Evolutionary conservation across 1,140 invertebrate genomes (phyloP).

Genomic region (Pygmarrhopalites habei): DNA sequence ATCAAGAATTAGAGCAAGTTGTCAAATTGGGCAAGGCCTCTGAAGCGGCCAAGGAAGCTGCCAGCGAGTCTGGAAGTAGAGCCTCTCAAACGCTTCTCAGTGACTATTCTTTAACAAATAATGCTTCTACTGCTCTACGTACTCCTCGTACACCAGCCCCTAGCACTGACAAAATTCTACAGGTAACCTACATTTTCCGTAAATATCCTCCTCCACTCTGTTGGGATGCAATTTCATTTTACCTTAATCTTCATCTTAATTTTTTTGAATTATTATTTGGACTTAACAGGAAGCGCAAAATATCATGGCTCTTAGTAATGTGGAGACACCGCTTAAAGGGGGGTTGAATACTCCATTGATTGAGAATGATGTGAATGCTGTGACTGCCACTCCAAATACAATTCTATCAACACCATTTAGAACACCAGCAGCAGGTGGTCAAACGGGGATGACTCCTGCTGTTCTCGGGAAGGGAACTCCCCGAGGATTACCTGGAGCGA

Average conservation of each 20-base stretch:
- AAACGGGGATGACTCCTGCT: constrained; percentile 41
- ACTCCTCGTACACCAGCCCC: constrained; percentile 82
- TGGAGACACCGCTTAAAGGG: constrained; percentile 94
- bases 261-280: constrained; percentile 9
- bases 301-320: constrained; percentile 93
- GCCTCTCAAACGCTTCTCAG: constrained; percentile 80
- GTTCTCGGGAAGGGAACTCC: constrained; percentile 43
- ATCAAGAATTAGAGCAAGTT: constrained; percentile 80
- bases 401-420: constrained; percentile 88
- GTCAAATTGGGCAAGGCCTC: constrained; percentile 94
- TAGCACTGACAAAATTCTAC: constrained; percentile 58
- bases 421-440: constrained; percentile 37
- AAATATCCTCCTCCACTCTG: no score
- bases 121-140: constrained; percentile 53
- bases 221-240: no score
- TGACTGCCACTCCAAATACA: constrained; percentile 86
- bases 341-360: constrained; percentile 88
- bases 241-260: no score
- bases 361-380: constrained; percentile 74
- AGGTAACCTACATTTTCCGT: constrained; percentile 44
- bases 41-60: constrained; percentile 85
- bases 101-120: constrained; percentile 81
- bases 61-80: constrained; percentile 69
- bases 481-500: constrained; percentile 39
- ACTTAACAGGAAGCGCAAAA: constrained; percentile 85